Evolutionary conservation across 2,113 vertebrate genomes (phyloP), one percentile per base, ranked within the genome.

Genomic region (Trochalopteron elliotii): DNA sequence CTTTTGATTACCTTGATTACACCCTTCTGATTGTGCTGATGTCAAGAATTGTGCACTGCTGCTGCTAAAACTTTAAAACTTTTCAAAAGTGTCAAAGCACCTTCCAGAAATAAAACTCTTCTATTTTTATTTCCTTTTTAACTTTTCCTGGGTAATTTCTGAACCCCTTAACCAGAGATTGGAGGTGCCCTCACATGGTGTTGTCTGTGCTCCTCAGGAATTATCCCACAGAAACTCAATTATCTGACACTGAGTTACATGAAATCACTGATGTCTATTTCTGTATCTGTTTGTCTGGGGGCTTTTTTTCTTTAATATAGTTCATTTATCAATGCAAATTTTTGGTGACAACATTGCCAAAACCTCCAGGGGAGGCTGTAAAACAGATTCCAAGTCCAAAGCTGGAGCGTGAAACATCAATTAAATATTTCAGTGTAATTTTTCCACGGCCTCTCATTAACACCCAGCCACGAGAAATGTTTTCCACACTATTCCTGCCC

Each of bases 1-100:
- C 1, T 24, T 71, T 76, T 49, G 20, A n/a, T 83, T 56, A 14
- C 55, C 65, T 28, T 85, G 42, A 40, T 30, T n/a, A 2, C 50
- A 39, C 28, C 28, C 10, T 49, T 20, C 82, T 84, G 59, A 19
- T 56, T 24, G 47, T 40, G 75, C n/a, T 85, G 65, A 30, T 31
- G 52, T 35, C 83, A 24, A 11, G 9, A 52, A 24, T 8, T 9
- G 2, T 2, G 37, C 44, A 7, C 39, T 70, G 22, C n/a, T 72
- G 16, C 31, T 76, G 37, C 25, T 81, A 13, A 42, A 92, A 18
- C 12, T 18, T 40, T 40, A 10, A 91, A 85, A 12, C 10, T 7
- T 0, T n/a, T 39, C 13, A 15, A 52, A 83, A 59, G 1, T 20
- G 5, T 11, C 31, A 3, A 75, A 63, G 2, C 1, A 15, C 10